Base-by-base conservation (phyloP, 2,113 vertebrate species). In the Nothobranchius kuhntae region DNA sequence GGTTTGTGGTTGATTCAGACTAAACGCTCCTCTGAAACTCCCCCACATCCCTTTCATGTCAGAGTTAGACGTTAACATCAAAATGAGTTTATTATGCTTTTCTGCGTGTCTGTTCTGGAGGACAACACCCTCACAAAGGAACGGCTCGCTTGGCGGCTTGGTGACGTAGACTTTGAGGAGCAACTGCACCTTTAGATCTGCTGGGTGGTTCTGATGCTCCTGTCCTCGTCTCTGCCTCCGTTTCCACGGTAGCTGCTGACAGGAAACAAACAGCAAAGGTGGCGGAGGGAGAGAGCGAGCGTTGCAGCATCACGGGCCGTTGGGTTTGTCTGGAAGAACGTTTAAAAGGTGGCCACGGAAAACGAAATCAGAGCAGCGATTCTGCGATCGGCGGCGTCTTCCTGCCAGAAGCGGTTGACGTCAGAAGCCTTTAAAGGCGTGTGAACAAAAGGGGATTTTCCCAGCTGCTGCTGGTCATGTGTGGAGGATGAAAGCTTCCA, bases 281-380 rank as follows among this genome's bases (percentile, higher is more conserved):
- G 55, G 17, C 9, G 17, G 9, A 56, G 52, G 4, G 21, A 60
- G 36, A n/a, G 47, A 46, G 26, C 21, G 21, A 21, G 21, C 21
- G 21, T 21, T 21, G 21, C 21, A 65, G 61, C 64, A 15, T 61
- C 64, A 35, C 56, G 69, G 73, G 64, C 52, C 36, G 61, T 73
- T 82, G 47, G 58, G 61, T 65, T 68, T 61, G 75, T 72, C 69
- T 83, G 82, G 63, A 66, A 70, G 17, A 13, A 40, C n/a, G 65
- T 61, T 73, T 53, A 54, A 15, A 61, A 68, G 65, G 65, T 67
- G 53, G 61, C 56, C 14, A 61, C 4, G 26, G 87, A 83, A 71
- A 80, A 83, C 65, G 62, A 81, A 71, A 78, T 61, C 72, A 77
- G 61, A 48, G 74, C 67, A 47, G 46, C 24, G 69, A 69, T 82